phyloP scores from a whole-genome alignment of 2,797 vertebrate genomes.

The Neopelma chrysocephalum region DNA sequence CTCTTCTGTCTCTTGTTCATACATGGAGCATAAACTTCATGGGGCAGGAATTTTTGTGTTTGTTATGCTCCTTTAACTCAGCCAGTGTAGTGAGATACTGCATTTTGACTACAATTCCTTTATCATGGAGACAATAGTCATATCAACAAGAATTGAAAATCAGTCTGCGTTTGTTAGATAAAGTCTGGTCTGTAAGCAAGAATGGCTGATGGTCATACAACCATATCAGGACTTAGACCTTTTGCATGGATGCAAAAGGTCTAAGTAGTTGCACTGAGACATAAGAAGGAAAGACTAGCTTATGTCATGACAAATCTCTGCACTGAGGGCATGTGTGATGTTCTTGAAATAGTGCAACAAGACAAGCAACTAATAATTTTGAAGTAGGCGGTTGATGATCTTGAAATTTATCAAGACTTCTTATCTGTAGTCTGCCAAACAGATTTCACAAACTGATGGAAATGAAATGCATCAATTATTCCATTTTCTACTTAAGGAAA shows the following conservation, averaged over 20 bases:
- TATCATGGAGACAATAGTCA: neutral
- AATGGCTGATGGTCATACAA: neutral
- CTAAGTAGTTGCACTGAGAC: neutral
- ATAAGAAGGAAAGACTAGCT: neutral
- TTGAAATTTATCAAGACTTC: neutral
- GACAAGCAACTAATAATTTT: neutral
- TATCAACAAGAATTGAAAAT: neutral
- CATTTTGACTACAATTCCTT: neutral
- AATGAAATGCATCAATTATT: neutral
- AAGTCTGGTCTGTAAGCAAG: neutral
- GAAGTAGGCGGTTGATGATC: neutral
- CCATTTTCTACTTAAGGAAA: neutral
- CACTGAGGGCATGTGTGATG: neutral
- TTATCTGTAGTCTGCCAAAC: neutral
- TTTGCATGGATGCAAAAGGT: neutral
- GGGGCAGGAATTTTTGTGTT: neutral
- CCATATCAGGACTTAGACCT: too few relatives aligned
- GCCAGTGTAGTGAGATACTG: neutral
- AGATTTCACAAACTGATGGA: conserved; percentile 10
- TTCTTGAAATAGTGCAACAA: neutral
- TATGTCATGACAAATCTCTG: neutral
- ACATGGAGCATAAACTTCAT: neutral
- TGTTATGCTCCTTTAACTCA: neutral
- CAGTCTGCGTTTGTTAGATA: neutral
- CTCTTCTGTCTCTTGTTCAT: neutral